Evolutionary conservation across 2,888 invertebrate species (phyloP), one percentile per base, ranked within the genome.

Genomic region (Ochlodes sylvanus): DNA sequence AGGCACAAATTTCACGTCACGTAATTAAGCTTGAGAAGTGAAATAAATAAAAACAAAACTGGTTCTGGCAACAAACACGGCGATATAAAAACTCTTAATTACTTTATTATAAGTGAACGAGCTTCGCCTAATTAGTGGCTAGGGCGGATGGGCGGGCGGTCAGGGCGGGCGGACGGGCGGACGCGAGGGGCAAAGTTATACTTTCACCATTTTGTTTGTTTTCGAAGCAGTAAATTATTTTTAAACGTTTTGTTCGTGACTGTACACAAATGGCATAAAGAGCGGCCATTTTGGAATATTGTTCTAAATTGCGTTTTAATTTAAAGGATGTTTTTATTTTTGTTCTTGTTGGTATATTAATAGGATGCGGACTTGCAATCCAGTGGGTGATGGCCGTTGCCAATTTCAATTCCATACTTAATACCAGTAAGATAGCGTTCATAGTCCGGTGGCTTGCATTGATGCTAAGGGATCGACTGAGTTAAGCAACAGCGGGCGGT

Each of bases 71-170:
- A 55, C 57, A 63, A 63, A 67, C 60, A 54, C 55, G 19, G 41
- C 42, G 47, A 52, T 32, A 67, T 61, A 70, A 71, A 73, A 66
- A 72, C 71, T 70, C 72, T 75, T 77, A 77, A 78, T 78, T 75
- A 75, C 76, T 73, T 76, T 71, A 77, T 74, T 74, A 77, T 78
- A 75, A 75, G 75, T 73, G 77, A 77, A 76, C 75, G 69, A 21
- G 54, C 61, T 68, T 72, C 41, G 70, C 64, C 73, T 74, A 75
- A 76, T 76, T 73, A 74, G 74, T 61, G 71, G 74, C 42, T 27
- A 27, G 27, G 27, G 27, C 70, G 10, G 47, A 15, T 38, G 9
- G 34, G 7, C 44, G 50, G 50, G 19, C 19, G 7, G 42, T 19
- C 19, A 19, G 50, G 50, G 19, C 47, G 17, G 15, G 32, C 17